Evolutionary conservation across 1,140 invertebrate genomes (phyloP).

Genomic region (Coelopa frigida): DNA sequence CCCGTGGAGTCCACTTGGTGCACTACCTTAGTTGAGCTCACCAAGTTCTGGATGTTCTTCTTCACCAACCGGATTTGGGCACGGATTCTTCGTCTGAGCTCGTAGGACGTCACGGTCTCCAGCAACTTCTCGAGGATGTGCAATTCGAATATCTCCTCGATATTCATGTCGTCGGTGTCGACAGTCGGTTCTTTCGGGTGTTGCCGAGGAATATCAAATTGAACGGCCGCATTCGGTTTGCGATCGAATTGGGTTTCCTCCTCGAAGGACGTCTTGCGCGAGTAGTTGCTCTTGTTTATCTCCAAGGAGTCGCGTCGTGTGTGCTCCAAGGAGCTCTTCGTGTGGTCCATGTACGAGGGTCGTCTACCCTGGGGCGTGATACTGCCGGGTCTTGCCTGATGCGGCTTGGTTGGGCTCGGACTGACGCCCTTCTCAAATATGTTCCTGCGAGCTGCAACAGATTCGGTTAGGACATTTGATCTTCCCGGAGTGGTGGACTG

Average conservation of each 20-base stretch:
- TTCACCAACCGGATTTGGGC: slow-evolving; percentile 64
- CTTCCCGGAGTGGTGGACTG: neutral
- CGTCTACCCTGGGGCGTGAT: slow-evolving; percentile 14
- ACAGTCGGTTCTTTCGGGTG: slow-evolving; percentile 1
- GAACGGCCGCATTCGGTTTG: slow-evolving; percentile 45
- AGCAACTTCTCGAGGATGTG: slow-evolving; percentile 61
- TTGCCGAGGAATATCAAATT: slow-evolving; percentile 52
- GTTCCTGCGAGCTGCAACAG: slow-evolving; percentile 31
- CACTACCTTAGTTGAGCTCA: slow-evolving; percentile 2
- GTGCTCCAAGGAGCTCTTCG: slow-evolving; percentile 40
- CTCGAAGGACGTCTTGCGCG: slow-evolving; percentile 31
- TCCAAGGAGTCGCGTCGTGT: slow-evolving; percentile 39
- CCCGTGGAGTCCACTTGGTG: neutral
- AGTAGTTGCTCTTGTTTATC: slow-evolving; percentile 36
- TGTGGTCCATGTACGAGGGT: slow-evolving; percentile 44
- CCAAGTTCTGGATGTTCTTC: slow-evolving; percentile 43
- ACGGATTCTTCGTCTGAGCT: slow-evolving; percentile 63
- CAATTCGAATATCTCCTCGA: slow-evolving; percentile 65
- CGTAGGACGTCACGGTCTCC: slow-evolving; percentile 65
- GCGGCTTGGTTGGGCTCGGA: neutral
- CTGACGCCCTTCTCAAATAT: slow-evolving; percentile 24
- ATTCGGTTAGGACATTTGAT: slow-evolving; percentile 9
- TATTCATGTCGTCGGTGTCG: slow-evolving; percentile 45
- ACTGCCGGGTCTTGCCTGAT: slow-evolving; percentile 10
- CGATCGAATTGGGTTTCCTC: slow-evolving; percentile 23